Base-by-base conservation (phyloP, 2,888 invertebrate species). In the Drosophila picticornis region DNA sequence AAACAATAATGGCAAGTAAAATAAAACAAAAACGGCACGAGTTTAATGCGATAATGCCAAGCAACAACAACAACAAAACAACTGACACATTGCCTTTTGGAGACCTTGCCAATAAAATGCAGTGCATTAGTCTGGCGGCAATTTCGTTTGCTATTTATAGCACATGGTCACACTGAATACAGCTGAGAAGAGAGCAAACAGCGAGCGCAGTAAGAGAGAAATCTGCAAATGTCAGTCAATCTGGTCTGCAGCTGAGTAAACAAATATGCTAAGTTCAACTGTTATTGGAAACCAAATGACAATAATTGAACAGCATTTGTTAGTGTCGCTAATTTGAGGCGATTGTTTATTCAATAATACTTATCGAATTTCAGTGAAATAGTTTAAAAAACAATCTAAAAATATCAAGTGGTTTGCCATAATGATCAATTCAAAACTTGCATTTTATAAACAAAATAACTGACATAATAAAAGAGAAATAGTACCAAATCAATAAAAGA, bases 61-160 rank as follows among this genome's bases (percentile, higher is more conserved):
- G 3, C 13, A 29, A 22, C n/a, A 71, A 53, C 66, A 59, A 38
- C 55, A 57, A 51, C n/a, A n/a, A 53, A 57, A 22, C 58, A 51
- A 31, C 9, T 19, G 55, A 36, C 29, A 16, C 36, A 55, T n/a
- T 63, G 60, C 43, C 25, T 22, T 53, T 60, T 50, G 53, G 58
- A 77, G 73, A 77, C 62, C 61, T 69, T 62, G 25, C 22, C 46
- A 22, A 46, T 56, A 77, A 74, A 78, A 67, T 78, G 66, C 76
- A 69, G 51, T 72, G 59, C 65, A 79, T 72, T 78, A 76, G 68
- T 57, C 72, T 61, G 68, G 65, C 72, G 60, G 66, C 68, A 72
- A 66, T 76, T 76, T 67, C 50, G 65, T 79, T 69, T 79, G 57
- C 61, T 76, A 80, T 79, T 76, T 80, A 79, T 80, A 69, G 66